Conservation (phyloP, 2,888 invertebrate species). For the Chaitophorus viminalis region DNA sequence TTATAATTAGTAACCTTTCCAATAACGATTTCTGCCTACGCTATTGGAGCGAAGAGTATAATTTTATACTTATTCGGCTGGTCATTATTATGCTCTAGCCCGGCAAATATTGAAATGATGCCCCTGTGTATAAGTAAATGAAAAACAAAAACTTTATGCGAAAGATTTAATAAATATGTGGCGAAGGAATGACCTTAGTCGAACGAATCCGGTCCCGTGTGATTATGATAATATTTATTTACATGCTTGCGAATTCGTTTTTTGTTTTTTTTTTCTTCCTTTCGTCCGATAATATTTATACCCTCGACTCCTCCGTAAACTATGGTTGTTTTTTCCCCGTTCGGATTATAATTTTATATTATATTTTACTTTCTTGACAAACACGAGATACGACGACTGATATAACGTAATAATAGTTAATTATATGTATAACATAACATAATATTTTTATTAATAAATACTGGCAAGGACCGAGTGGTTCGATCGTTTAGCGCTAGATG, state of each 20-base stretch:
- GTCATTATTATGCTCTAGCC: no score
- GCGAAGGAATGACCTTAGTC: slow-evolving; percentile 20
- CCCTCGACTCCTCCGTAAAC: not conserved
- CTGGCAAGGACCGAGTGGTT: no score
- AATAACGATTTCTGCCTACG: no score
- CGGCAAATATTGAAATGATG: no score
- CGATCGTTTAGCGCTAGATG: slow-evolving; percentile 13
- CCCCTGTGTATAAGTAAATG: no score
- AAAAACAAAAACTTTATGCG: not conserved
- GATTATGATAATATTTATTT: not conserved
- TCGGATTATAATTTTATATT: not conserved
- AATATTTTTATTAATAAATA: not conserved
- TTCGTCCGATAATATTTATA: not conserved
- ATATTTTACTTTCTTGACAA: not conserved
- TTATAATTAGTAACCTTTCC: no score
- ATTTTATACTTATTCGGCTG: no score
- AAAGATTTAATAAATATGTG: no score
- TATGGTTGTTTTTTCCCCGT: not conserved
- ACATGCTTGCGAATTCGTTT: not conserved
- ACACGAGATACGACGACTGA: not conserved
- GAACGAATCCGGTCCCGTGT: slow-evolving; percentile 6
- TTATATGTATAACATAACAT: not conserved
- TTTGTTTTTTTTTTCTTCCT: not conserved
- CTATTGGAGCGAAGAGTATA: no score
- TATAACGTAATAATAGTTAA: not conserved